Evolutionary conservation across 2,888 invertebrate species (phyloP).

Genomic region (Drosophila eohydei): DNA sequence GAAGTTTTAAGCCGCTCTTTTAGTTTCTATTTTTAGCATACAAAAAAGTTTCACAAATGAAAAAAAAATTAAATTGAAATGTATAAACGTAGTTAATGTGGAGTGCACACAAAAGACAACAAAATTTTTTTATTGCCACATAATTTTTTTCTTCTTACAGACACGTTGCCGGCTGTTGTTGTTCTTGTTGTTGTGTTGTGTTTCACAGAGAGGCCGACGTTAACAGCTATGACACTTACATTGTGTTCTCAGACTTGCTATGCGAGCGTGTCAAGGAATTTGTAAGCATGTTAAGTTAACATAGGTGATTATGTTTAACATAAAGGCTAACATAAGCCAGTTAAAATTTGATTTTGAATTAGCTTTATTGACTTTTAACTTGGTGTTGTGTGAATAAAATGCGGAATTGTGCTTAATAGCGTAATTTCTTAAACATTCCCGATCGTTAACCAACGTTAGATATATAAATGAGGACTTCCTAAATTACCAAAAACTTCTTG

Average conservation of each 20-base stretch:
- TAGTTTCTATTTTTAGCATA: constrained; percentile 63
- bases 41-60: constrained; percentile 31
- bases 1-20: constrained; percentile 20
- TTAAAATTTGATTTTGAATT: not conserved
- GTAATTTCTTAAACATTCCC: not conserved
- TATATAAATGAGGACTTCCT: not conserved
- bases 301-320: not conserved
- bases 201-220: not conserved
- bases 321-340: not conserved
- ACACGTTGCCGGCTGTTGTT: constrained; percentile 15
- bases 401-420: not conserved
- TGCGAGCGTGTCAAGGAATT: not conserved
- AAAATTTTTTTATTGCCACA: constrained; percentile 46
- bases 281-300: not conserved
- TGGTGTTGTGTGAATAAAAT: not conserved
- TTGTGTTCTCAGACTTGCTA: not conserved
- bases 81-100: constrained; percentile 22
- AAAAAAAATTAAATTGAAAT: constrained; percentile 21
- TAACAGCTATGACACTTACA: constrained; percentile 17
- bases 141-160: constrained; percentile 8
- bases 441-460: no score
- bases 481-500: not conserved
- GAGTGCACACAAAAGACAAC: constrained; percentile 15
- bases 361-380: not conserved
- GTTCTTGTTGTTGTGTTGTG: constrained; percentile 4